Percentiles rank a stretch among this genome's conserved stretches.
These are phyloP conservation scores for Aleiodes sp. DNA, from an alignment of 1,140 invertebrate genomes.

Conservation along the genomic window DNA sequence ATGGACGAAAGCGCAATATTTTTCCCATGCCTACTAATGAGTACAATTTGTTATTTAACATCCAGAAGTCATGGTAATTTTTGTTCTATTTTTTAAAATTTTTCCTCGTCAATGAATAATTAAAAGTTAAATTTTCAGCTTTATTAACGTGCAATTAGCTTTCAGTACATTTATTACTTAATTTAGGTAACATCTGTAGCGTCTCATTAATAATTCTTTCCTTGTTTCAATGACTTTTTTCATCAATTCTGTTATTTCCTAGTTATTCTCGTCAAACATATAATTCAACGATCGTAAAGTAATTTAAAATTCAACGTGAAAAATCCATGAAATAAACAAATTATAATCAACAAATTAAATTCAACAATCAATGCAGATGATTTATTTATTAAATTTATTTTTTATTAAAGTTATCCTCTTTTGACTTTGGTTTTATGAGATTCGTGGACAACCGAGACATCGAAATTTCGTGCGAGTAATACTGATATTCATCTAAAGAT, in stretches of 20 bases:
- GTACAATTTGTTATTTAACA: not conserved
- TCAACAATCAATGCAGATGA: not conserved
- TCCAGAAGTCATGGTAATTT: not conserved
- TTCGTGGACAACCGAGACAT: not conserved
- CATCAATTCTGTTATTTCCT: not conserved
- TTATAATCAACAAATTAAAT: not conserved
- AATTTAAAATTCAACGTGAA: not conserved
- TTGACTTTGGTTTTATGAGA: not conserved
- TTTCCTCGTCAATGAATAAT: not conserved
- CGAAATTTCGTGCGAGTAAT: too few relatives aligned
- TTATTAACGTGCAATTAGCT: conserved; percentile 12
- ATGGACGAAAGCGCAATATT: not conserved
- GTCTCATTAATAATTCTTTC: conserved; percentile 16
- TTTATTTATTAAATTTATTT: not conserved
- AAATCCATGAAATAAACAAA: not conserved
- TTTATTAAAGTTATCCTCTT: not conserved
- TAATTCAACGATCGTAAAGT: not conserved
- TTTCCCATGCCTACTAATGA: not conserved
- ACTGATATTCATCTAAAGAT: too few relatives aligned
- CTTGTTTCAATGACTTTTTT: not conserved
- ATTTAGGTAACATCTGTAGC: conserved; percentile 34
- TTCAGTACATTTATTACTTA: conserved; percentile 17
- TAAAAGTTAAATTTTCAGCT: not conserved
- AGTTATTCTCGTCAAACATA: too few relatives aligned
- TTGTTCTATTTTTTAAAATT: not conserved